Evolutionary conservation across 2,888 invertebrate genomes (phyloP).

Genomic region (Drosophila subsilvestris): DNA sequence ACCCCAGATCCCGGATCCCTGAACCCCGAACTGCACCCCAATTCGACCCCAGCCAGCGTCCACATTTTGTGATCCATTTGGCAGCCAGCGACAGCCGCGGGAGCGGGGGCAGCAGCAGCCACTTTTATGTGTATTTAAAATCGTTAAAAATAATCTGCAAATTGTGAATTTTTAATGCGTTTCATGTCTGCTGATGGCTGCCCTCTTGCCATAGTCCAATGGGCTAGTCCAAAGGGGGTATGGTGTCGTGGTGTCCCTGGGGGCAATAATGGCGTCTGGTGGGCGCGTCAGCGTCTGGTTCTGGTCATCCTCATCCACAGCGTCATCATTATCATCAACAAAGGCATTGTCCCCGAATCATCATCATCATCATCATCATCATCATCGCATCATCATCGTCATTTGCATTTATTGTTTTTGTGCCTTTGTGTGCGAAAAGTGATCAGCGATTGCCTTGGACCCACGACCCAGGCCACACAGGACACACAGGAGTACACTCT

Average conservation of each 20-base stretch:
- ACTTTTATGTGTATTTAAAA: conserved; percentile 76
- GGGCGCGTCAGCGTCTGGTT: conserved; percentile 64
- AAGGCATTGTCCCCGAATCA: conserved; percentile 19
- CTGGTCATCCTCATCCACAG: conserved; percentile 34
- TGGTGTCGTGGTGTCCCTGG: conserved; percentile 37
- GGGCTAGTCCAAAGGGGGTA: background rate
- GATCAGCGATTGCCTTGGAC: conserved; percentile 72
- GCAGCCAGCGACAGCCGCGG: conserved; percentile 37
- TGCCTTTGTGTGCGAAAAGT: conserved; percentile 77
- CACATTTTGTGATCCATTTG: conserved; percentile 63
- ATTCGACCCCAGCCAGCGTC: conserved; percentile 12
- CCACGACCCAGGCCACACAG: conserved; percentile 23
- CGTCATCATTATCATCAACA: conserved; percentile 17
- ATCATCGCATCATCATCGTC: conserved; percentile 52
- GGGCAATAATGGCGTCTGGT: conserved; percentile 68
- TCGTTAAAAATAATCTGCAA: conserved; percentile 78
- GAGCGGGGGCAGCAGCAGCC: conserved; percentile 21
- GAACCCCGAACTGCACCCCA: conserved; percentile 4
- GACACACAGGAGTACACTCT: conserved; percentile 4
- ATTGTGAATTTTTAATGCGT: conserved; percentile 79
- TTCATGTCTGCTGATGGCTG: conserved; percentile 62
- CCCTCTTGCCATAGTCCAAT: conserved; percentile 14
- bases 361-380: conserved; percentile 29
- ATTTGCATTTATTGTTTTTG: conserved; percentile 80
- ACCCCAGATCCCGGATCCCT: background rate